Evolutionary conservation across 2,888 invertebrate genomes (phyloP), one percentile per base, ranked within the genome.

Genomic region (Acronicta aceris): DNA sequence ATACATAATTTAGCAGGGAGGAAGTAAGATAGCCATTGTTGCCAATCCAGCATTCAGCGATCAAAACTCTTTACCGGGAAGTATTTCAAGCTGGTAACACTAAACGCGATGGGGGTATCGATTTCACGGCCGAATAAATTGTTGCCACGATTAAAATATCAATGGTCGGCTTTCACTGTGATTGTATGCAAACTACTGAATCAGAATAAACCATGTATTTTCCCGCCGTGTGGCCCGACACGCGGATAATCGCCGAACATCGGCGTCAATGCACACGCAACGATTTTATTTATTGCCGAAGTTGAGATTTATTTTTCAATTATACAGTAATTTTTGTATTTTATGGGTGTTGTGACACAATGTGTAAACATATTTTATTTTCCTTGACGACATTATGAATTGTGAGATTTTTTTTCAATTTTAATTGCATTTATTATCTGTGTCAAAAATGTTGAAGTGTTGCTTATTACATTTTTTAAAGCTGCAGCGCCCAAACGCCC

Each of bases 131-230:
- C 79, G 84, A 83, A 88, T 88, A 89, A 88, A 84, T 84, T 77
- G 81, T 74, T 76, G 77, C 79, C 81, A 80, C 84, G 89, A 93
- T 93, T 93, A 93, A 90, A 93, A 91, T 92, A 92, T 92, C 92
- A 90, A 89, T 89, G 84, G 83, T 76, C 74, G 73, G 71, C 93
- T 94, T 94, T 94, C 93, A 84, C 92, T 82, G 72, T 89, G 89
- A 92, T 94, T 94, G 93, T 93, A 93, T 92, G 92, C 94, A 89
- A 93, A 94, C 87, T 86, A 88, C 81, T 82, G 64, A 27, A 52
- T 63, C 57, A 68, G 74, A 77, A 74, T 74, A 61, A 65, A 67
- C 59, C 55, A 63, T 55, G 52, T 59, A 65, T 77, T 77, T 76
- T 63, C 61, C 63, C 47, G 41, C 54, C 52, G 65, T 65, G 62